phyloP scores from a whole-genome alignment of 1,140 invertebrate genomes.

The Cylas formicarius region DNA sequence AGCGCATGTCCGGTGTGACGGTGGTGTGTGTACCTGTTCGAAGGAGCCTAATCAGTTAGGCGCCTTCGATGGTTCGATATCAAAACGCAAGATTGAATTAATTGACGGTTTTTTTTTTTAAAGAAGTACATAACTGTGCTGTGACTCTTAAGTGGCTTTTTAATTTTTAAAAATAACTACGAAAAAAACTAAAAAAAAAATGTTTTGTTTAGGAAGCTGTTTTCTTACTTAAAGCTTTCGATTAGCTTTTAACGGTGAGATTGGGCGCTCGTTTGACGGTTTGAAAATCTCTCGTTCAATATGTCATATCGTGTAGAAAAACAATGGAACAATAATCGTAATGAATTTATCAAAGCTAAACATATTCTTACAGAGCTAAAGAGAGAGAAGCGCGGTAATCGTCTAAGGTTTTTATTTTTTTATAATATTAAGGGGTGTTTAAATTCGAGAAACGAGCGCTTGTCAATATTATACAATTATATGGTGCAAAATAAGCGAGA shows the following conservation, averaged over 20 bases:
- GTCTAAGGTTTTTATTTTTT: conserved; percentile 16
- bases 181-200: conserved; percentile 37
- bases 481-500: conserved; percentile 36
- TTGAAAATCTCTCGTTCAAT: conserved; percentile 9
- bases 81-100: conserved; percentile 18
- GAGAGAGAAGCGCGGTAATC: neutral
- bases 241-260: conserved; percentile 27
- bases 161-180: conserved; percentile 43
- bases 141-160: conserved; percentile 46
- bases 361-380: neutral
- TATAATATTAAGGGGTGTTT: neutral
- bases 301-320: conserved; percentile 29
- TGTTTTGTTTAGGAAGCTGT: conserved; percentile 32
- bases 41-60: conserved; percentile 6
- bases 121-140: conserved; percentile 43
- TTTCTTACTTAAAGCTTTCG: conserved; percentile 27
- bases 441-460: conserved; percentile 13
- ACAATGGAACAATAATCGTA: conserved; percentile 23
- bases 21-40: conserved; percentile 9
- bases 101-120: conserved; percentile 24
- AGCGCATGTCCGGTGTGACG: no score
- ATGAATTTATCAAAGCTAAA: conserved; percentile 17
- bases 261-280: conserved; percentile 14
- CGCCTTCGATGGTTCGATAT: conserved; percentile 4
- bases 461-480: conserved; percentile 20